These are phyloP conservation scores for Spermophilus dauricus DNA, from an alignment of 2,113 vertebrate genomes.

Conservation along the genomic window DNA sequence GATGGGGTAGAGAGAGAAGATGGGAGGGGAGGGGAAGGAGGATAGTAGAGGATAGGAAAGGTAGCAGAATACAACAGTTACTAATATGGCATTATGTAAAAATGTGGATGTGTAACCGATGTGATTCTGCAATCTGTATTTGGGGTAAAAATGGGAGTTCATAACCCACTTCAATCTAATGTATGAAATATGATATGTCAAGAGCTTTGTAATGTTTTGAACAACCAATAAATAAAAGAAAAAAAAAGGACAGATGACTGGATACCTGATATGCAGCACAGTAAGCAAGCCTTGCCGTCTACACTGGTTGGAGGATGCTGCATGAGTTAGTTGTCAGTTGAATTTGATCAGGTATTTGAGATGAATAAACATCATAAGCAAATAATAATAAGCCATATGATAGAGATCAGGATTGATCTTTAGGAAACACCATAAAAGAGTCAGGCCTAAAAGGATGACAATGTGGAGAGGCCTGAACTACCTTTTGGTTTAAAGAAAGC, in stretches of 20 bases:
- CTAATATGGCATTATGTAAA: too few relatives aligned
- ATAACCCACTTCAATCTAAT: too few relatives aligned
- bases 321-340: background rate
- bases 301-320: background rate
- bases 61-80: too few relatives aligned
- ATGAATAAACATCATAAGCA: background rate
- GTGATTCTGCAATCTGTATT: too few relatives aligned
- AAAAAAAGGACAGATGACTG: background rate
- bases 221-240: too few relatives aligned
- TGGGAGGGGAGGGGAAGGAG: too few relatives aligned
- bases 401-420: background rate
- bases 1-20: too few relatives aligned
- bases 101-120: too few relatives aligned
- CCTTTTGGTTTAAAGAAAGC: constrained; percentile 47
- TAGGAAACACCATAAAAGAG: background rate
- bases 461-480: background rate
- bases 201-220: too few relatives aligned
- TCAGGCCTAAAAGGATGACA: background rate
- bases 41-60: too few relatives aligned
- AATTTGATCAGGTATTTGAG: background rate
- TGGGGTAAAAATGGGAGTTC: too few relatives aligned
- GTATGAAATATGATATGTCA: too few relatives aligned
- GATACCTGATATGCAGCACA: background rate
- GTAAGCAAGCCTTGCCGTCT: background rate
- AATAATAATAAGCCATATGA: background rate